Evolutionary conservation across 2,113 vertebrate genomes (phyloP), one percentile per base, ranked within the genome.

Genomic region (Melospiza melodia): DNA sequence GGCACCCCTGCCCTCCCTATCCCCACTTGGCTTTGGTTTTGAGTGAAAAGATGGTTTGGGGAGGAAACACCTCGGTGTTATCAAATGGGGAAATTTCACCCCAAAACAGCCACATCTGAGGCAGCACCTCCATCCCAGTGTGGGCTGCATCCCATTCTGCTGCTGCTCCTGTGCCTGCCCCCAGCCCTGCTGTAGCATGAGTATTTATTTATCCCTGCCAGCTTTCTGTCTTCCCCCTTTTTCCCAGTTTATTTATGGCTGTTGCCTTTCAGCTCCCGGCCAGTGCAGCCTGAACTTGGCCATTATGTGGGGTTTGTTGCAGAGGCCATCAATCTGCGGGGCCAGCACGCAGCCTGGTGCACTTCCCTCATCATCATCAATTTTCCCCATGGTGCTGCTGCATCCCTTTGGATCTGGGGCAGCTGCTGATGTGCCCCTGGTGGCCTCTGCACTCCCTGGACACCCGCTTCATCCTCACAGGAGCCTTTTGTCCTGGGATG

Each of bases 341-440:
- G 87, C 94, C 92, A 81, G 89, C 23, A 28, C 4, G 28, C 65
- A 46, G 84, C 84, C 87, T 92, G 93, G 94, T 96, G 93, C 92
- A 96, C 89, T 94, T 91, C 43, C 72, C 91, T 95, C 97, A 96
- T 96, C 97, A 94, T 49, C 95, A 97, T 97, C 91, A 97, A 97
- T 97, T 97, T 94, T 90, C 85, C 59, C 75, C 3, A 15, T 35
- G 0, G 2, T 81, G 86, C 46, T 3, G 48, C 86, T 11, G 58
- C 54, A 65, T 94, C 92, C 69, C 33, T 94, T 94, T 61, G 69
- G 94, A 93, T 77, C 65, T 13, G 35, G 85, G 80, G 87, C 96
- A 94, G 94, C 95, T 97, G 96, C 75, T 61, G 55, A 61, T 95
- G 90, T 89, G 90, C 51, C 6, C 9, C 91, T 76, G 52, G 89